Percentiles rank a stretch among this genome's conserved stretches.
Evolutionary conservation across 2,888 invertebrate genomes (phyloP).

Genomic region (Pyrgus malvae): DNA sequence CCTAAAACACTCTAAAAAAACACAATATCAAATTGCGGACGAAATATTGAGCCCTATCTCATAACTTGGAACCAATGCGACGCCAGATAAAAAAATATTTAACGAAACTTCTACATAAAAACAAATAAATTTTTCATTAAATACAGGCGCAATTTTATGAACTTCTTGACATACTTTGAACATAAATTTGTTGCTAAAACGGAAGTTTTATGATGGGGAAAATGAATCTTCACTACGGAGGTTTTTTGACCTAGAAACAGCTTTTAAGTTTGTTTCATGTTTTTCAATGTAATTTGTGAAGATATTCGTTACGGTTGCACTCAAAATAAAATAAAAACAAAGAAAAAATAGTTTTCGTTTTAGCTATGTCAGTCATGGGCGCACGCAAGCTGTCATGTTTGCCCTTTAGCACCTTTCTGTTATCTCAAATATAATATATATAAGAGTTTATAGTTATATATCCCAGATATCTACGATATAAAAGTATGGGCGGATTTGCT

Average conservation of each 20-base stretch:
- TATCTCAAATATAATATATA: no score
- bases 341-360: no score
- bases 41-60: constrained; percentile 3
- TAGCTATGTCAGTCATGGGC: no score
- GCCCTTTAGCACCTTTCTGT: no score
- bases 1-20: background rate
- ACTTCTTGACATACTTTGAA: constrained; percentile 17
- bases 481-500: no score
- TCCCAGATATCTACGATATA: no score
- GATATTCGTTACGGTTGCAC: no score
- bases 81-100: constrained; percentile 10
- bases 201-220: constrained; percentile 8
- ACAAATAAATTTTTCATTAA: constrained; percentile 18
- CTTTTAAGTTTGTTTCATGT: background rate
- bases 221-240: background rate
- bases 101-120: constrained; percentile 11
- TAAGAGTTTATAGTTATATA: no score
- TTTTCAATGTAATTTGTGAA: background rate
- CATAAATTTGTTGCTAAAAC: constrained; percentile 8
- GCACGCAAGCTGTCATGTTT: no score
- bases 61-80: background rate
- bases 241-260: background rate
- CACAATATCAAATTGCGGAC: background rate
- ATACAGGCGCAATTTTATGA: constrained; percentile 6
- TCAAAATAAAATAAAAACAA: no score